Percentiles rank a stretch among this genome's conserved stretches.
phyloP scores from a whole-genome alignment of 1,140 invertebrate genomes.

The Euwallacea similis region DNA sequence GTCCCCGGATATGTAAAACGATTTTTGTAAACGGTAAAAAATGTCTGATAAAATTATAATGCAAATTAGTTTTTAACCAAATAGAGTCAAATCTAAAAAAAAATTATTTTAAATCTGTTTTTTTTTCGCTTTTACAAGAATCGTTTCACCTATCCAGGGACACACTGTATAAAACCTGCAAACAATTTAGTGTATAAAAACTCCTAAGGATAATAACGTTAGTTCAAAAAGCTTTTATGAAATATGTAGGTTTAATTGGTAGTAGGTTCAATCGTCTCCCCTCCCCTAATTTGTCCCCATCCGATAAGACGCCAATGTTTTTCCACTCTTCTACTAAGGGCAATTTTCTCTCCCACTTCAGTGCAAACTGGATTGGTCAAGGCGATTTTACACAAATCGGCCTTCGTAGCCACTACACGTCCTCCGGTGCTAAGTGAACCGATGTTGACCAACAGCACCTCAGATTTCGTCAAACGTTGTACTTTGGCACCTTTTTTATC shows the following conservation, averaged over 20 bases:
- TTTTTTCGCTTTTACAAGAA: no score
- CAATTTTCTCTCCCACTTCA: slow-evolving; percentile 98
- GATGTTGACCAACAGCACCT: slow-evolving; percentile 97
- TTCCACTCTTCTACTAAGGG: slow-evolving; percentile 94
- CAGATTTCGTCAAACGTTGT: slow-evolving; percentile 83
- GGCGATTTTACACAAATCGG: slow-evolving; percentile 96
- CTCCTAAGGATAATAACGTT: no score
- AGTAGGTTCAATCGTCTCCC: slow-evolving; percentile 82
- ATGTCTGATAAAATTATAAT: no score
- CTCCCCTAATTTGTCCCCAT: slow-evolving; percentile 94
- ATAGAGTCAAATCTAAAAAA: no score
- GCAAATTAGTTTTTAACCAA: no score
- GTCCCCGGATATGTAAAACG: no score
- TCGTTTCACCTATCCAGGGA: no score
- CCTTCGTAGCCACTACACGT: slow-evolving; percentile 92
- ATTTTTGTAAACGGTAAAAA: no score
- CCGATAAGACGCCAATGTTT: slow-evolving; percentile 99
- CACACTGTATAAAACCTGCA: no score
- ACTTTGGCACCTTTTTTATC: slow-evolving; percentile 99
- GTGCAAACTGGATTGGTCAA: slow-evolving; percentile 98
- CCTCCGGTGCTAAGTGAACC: slow-evolving; percentile 98
- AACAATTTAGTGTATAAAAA: no score
- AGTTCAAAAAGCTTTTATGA: no score
- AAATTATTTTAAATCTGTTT: no score
- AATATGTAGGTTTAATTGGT: slow-evolving; percentile 32